phyloP scores from a whole-genome alignment of 2,888 invertebrate genomes.

The Rhagium mordax region DNA sequence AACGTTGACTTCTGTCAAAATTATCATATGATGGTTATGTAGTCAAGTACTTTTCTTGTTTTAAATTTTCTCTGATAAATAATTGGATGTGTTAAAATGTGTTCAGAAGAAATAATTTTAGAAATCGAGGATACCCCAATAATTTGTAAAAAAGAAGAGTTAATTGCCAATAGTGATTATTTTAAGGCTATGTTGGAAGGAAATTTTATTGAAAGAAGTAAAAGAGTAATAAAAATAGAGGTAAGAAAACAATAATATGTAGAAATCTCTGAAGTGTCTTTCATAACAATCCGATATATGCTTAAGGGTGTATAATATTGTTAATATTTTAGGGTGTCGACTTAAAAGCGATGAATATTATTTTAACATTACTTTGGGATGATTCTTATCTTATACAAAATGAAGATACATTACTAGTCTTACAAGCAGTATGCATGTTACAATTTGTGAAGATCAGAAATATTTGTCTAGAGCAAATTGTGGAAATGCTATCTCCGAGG shows the following conservation, averaged over 20 bases:
- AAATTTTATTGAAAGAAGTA: conserved; percentile 66
- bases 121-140: conserved; percentile 49
- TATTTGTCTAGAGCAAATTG: conserved; percentile 58
- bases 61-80: neutral
- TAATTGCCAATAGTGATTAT: conserved; percentile 68
- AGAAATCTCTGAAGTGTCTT: neutral
- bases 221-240: conserved; percentile 64
- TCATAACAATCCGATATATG: neutral
- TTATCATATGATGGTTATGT: too few relatives aligned
- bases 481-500: conserved; percentile 52
- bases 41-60: neutral
- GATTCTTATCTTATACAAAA: conserved; percentile 55
- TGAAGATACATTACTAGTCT: conserved; percentile 61
- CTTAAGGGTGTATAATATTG: neutral
- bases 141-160: conserved; percentile 51
- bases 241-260: conserved; percentile 54
- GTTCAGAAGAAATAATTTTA: conserved; percentile 42
- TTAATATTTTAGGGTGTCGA: conserved; percentile 65
- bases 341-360: conserved; percentile 64
- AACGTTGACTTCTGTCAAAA: neutral
- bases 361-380: conserved; percentile 63
- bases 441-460: conserved; percentile 66
- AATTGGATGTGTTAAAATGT: neutral
- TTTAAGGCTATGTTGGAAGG: conserved; percentile 71
- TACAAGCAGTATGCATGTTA: conserved; percentile 68